These are phyloP conservation scores for Coleophora deauratella DNA, from an alignment of 2,888 invertebrate genomes.

Conservation along the genomic window DNA sequence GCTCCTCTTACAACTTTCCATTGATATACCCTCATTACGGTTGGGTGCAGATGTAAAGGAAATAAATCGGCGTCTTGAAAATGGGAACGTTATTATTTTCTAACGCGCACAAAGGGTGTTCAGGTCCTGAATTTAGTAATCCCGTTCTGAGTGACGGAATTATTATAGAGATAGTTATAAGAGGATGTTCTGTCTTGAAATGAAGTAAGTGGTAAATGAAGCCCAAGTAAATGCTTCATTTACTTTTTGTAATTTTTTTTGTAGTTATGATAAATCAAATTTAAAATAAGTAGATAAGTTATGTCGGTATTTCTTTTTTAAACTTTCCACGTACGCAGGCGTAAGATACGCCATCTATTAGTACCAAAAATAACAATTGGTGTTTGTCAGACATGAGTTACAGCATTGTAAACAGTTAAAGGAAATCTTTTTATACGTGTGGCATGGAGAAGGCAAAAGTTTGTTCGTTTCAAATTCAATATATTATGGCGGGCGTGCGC, in stretches of 20 bases:
- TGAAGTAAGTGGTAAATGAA: too few relatives aligned
- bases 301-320: too few relatives aligned
- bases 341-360: too few relatives aligned
- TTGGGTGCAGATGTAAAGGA: constrained; percentile 26
- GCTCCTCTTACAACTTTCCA: constrained; percentile 32
- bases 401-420: constrained; percentile 64
- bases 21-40: constrained; percentile 23
- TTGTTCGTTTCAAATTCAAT: constrained; percentile 74
- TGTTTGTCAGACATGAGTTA: constrained; percentile 35
- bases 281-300: too few relatives aligned
- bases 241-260: too few relatives aligned
- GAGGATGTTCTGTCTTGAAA: too few relatives aligned
- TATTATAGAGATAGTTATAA: too few relatives aligned
- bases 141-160: too few relatives aligned
- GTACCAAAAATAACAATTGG: constrained; percentile 1
- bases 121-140: too few relatives aligned
- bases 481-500: constrained; percentile 71
- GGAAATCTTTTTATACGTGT: constrained; percentile 66
- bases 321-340: too few relatives aligned
- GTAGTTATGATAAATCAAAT: too few relatives aligned
- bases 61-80: constrained; percentile 26
- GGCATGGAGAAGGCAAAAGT: constrained; percentile 61
- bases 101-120: neutral
- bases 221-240: too few relatives aligned
- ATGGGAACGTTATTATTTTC: constrained; percentile 6